A percentile compares a stretch with the other conserved stretches of the same genome.
phyloP scores from a whole-genome alignment of 35 echinoderm and acorn worm species.

The Stichopus chloronotus region DNA sequence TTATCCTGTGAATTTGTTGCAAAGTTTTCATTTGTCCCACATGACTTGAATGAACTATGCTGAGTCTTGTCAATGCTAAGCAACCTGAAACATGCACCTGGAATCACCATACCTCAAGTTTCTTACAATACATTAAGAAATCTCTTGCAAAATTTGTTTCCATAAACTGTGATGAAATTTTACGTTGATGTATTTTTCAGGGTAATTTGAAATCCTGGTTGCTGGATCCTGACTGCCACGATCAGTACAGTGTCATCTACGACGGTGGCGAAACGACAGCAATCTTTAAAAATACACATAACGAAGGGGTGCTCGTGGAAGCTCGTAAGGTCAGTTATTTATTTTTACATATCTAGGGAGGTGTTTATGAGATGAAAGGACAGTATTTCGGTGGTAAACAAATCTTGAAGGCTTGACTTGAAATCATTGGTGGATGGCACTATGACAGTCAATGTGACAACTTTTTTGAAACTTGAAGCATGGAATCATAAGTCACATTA shows the following conservation, averaged over 20 bases:
- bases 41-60: too few relatives aligned
- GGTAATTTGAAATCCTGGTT: slow-evolving; percentile 92
- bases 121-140: too few relatives aligned
- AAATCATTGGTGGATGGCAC: too few relatives aligned
- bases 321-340: slow-evolving; percentile 77
- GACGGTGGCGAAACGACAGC: slow-evolving; percentile 93
- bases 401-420: background rate
- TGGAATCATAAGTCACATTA: too few relatives aligned
- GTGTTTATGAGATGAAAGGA: background rate
- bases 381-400: background rate
- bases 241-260: slow-evolving; percentile 96
- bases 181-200: slow-evolving; percentile 32
- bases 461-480: too few relatives aligned
- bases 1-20: too few relatives aligned
- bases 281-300: slow-evolving; percentile 74
- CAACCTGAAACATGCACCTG: too few relatives aligned
- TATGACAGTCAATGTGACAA: too few relatives aligned
- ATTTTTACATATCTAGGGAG: background rate
- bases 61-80: too few relatives aligned
- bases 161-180: background rate
- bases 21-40: too few relatives aligned
- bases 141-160: too few relatives aligned
- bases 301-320: slow-evolving; percentile 75
- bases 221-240: slow-evolving; percentile 80
- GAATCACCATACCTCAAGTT: too few relatives aligned